Percentiles rank a stretch among this genome's conserved stretches.
These are phyloP conservation scores for Thaleichthys pacificus DNA, from an alignment of 2,797 vertebrate genomes.

Conservation along the genomic window DNA sequence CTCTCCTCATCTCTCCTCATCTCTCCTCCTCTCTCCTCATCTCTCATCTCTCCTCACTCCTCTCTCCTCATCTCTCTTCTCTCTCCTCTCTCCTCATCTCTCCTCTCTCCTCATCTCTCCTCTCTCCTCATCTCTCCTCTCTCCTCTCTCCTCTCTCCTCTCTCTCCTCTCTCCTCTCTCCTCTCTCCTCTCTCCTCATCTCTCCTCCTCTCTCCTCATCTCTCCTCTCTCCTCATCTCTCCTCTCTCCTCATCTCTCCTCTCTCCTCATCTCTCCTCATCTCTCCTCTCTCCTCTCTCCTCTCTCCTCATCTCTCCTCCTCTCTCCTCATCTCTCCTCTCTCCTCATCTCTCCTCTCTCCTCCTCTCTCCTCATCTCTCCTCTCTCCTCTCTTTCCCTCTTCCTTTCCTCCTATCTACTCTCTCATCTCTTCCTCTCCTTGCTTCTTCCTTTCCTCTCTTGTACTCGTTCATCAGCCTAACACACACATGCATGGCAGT, in stretches of 20 bases:
- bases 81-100: too few relatives aligned
- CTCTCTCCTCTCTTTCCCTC: neutral
- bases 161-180: neutral
- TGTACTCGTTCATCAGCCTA: too few relatives aligned
- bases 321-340: constrained; percentile 10
- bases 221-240: neutral
- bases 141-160: constrained; percentile 9
- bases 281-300: neutral
- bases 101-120: too few relatives aligned
- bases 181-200: neutral
- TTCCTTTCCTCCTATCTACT: too few relatives aligned
- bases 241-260: neutral
- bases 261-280: neutral
- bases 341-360: constrained; percentile 1
- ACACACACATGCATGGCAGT: too few relatives aligned
- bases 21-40: neutral
- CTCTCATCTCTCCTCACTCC: too few relatives aligned
- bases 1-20: neutral
- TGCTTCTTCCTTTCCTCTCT: too few relatives aligned
- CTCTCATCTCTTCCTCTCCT: too few relatives aligned
- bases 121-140: too few relatives aligned
- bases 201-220: too few relatives aligned
- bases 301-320: too few relatives aligned
- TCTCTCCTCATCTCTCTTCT: too few relatives aligned
- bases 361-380: neutral